phyloP scores from a whole-genome alignment of 2,113 vertebrate species.

The Formicarius rufipectus region DNA sequence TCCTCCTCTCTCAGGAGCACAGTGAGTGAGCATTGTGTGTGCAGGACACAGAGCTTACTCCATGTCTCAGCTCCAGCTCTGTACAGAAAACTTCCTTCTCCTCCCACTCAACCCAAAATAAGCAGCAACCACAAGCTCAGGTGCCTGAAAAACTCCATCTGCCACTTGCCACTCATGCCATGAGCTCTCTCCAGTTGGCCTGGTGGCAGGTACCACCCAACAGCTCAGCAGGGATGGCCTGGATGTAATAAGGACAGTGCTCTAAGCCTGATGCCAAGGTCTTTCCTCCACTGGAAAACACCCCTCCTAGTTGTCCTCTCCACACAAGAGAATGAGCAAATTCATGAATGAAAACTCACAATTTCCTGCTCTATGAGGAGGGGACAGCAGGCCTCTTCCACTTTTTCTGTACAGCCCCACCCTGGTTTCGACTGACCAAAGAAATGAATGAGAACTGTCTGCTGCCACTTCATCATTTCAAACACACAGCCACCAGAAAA shows the following conservation, averaged over 20 bases:
- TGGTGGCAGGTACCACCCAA: neutral
- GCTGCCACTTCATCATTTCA: neutral
- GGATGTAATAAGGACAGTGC: neutral
- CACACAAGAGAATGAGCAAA: neutral
- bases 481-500: neutral
- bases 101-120: neutral
- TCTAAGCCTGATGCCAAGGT: accelerated
- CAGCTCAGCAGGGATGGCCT: neutral
- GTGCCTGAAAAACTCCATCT: neutral
- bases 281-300: neutral
- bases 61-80: neutral
- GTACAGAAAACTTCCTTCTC: neutral
- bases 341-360: neutral
- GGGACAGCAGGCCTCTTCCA: neutral
- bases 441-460: neutral
- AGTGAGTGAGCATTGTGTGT: neutral
- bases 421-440: neutral
- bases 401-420: accelerated
- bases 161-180: neutral
- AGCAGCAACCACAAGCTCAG: neutral
- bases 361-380: neutral
- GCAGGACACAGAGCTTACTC: neutral
- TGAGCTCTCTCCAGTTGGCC: neutral
- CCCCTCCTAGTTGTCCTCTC: neutral
- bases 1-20: neutral